These are phyloP conservation scores for Macropus fuliginosus DNA, from an alignment of 2,797 vertebrate genomes.

Conservation along the genomic window DNA sequence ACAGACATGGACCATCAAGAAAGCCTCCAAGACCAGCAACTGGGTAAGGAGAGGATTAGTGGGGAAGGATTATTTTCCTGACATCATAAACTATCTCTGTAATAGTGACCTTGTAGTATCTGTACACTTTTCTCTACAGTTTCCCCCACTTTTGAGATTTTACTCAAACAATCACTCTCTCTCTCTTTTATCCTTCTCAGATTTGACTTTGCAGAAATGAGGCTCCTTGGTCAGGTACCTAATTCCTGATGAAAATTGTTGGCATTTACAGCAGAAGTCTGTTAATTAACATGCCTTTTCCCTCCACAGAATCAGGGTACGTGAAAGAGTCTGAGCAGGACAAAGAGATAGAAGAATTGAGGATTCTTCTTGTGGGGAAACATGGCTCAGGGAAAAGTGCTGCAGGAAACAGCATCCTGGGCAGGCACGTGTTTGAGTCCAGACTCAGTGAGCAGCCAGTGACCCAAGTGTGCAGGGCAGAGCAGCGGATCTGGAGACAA, in stretches of 20 bases:
- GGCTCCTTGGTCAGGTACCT: neutral
- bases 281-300: neutral
- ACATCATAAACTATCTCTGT: too few species aligned
- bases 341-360: neutral
- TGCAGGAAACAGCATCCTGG: constrained; percentile 61
- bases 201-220: neutral
- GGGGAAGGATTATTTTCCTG: too few species aligned
- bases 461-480: neutral
- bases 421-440: constrained; percentile 47
- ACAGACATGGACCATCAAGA: too few species aligned
- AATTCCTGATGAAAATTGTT: neutral
- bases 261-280: neutral
- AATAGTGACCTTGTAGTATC: too few species aligned
- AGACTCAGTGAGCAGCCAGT: neutral
- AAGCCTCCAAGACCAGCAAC: too few species aligned
- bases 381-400: constrained; percentile 58
- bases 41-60: too few species aligned
- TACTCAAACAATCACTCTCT: too few species aligned
- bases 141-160: too few species aligned
- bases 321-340: neutral
- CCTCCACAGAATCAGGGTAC: neutral
- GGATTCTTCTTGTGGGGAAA: neutral
- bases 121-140: too few species aligned
- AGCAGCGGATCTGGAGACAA: constrained; percentile 42
- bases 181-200: neutral